Evolutionary conservation across 2,113 vertebrate species (phyloP).

Genomic region (Lamprotornis superbus): DNA sequence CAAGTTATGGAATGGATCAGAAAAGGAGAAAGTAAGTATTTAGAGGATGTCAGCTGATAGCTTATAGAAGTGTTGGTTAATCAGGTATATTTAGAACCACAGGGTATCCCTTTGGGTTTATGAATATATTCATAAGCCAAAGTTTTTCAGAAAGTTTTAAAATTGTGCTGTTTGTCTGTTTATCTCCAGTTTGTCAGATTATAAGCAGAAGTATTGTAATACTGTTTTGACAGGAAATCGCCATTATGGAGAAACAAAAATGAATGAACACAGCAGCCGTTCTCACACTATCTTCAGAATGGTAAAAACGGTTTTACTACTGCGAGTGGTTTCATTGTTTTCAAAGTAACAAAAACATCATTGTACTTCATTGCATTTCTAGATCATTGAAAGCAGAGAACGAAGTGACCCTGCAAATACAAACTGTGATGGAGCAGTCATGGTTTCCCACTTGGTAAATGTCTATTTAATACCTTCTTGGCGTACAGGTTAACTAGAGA

Average conservation of each 20-base stretch:
- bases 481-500: neutral
- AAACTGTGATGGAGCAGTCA: conserved; percentile 87
- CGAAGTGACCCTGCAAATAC: conserved; percentile 79
- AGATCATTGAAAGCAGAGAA: conserved; percentile 95
- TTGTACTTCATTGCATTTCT: neutral
- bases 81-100: neutral
- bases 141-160: neutral
- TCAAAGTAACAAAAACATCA: neutral
- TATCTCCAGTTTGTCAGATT: neutral
- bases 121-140: neutral
- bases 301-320: conserved; percentile 69
- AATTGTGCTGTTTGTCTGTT: neutral
- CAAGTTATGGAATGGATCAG: conserved; percentile 89
- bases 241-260: conserved; percentile 94
- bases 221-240: conserved; percentile 80
- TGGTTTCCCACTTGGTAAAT: conserved; percentile 92
- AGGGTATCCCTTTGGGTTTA: neutral
- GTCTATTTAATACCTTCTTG: neutral
- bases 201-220: neutral
- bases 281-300: conserved; percentile 97
- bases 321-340: neutral
- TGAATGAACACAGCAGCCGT: conserved; percentile 94
- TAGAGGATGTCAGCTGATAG: neutral
- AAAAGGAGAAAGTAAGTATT: conserved; percentile 92
- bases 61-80: neutral